Conservation (phyloP, 2,797 vertebrate genomes). For the Sarcoramphus papa region DNA sequence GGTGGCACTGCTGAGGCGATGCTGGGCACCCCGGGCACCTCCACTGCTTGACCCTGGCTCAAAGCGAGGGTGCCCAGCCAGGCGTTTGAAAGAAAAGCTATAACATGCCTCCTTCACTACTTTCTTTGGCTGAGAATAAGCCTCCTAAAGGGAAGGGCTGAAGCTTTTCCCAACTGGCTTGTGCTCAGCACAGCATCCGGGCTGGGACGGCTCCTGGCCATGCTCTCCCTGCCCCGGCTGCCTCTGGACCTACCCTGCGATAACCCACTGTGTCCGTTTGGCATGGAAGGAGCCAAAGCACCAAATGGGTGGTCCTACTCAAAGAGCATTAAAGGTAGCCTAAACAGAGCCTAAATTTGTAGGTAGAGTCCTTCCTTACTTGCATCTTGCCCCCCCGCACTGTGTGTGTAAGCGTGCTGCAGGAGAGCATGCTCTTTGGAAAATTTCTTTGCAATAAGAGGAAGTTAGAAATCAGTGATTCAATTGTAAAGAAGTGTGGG, state of each 20-base stretch:
- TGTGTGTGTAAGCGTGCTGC: accelerated
- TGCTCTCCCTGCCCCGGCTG: accelerated
- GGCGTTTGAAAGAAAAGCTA: not conserved
- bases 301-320: not conserved
- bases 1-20: accelerated
- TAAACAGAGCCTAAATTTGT: not conserved
- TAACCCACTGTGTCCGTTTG: accelerated
- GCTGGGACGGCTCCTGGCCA: not conserved
- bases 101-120: not conserved
- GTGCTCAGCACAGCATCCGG: not conserved
- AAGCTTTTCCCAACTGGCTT: not conserved
- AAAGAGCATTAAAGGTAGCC: not conserved
- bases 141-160: not conserved
- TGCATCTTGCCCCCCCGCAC: not conserved
- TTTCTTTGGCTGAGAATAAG: not conserved
- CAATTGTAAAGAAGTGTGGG: not conserved
- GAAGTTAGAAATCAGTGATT: not conserved
- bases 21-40: accelerated
- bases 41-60: not conserved
- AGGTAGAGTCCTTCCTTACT: not conserved
- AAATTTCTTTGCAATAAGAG: not conserved
- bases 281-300: not conserved
- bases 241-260: not conserved
- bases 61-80: not conserved
- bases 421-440: not conserved